Evolutionary conservation across 2,888 invertebrate species (phyloP).

Genomic region (Epirrhoe alternata): DNA sequence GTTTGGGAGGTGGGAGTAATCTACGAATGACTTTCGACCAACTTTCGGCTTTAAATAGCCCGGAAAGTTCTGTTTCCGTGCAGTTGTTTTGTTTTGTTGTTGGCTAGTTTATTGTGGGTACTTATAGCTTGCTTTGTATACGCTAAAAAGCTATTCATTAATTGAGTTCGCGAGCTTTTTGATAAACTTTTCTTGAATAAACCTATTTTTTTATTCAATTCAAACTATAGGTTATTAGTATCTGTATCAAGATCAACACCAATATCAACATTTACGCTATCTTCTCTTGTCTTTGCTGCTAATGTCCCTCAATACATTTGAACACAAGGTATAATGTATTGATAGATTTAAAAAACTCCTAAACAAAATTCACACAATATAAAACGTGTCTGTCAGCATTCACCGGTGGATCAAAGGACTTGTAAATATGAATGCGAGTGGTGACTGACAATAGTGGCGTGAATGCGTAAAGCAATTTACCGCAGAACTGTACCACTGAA

Average conservation of each 20-base stretch:
- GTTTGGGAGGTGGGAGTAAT: slow-evolving; percentile 43
- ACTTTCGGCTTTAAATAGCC: slow-evolving; percentile 31
- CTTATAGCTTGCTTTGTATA: not conserved
- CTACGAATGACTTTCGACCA: slow-evolving; percentile 29
- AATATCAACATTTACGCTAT: too few species aligned
- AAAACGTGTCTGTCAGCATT: slow-evolving; percentile 8
- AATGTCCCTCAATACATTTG: too few species aligned
- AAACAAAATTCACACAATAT: not conserved
- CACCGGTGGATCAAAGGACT: slow-evolving; percentile 33
- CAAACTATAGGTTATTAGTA: too few species aligned
- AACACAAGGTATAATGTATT: too few species aligned
- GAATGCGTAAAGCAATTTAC: slow-evolving; percentile 50
- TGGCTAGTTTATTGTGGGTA: slow-evolving; percentile 6
- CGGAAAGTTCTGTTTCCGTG: slow-evolving; percentile 12
- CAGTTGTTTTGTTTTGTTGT: slow-evolving; percentile 13
- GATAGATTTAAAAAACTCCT: too few species aligned
- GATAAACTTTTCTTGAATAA: too few species aligned
- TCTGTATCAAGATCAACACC: too few species aligned
- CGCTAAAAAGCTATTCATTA: not conserved
- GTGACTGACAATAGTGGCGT: slow-evolving; percentile 28
- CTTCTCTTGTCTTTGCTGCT: too few species aligned
- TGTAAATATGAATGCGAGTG: slow-evolving; percentile 32
- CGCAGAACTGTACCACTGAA: slow-evolving; percentile 31
- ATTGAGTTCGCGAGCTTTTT: not conserved
- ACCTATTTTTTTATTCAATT: too few species aligned